Percentiles rank a stretch among this genome's conserved stretches.
These are phyloP conservation scores for Vireo altiloquus DNA, from an alignment of 2,113 vertebrate species.

Conservation along the genomic window DNA sequence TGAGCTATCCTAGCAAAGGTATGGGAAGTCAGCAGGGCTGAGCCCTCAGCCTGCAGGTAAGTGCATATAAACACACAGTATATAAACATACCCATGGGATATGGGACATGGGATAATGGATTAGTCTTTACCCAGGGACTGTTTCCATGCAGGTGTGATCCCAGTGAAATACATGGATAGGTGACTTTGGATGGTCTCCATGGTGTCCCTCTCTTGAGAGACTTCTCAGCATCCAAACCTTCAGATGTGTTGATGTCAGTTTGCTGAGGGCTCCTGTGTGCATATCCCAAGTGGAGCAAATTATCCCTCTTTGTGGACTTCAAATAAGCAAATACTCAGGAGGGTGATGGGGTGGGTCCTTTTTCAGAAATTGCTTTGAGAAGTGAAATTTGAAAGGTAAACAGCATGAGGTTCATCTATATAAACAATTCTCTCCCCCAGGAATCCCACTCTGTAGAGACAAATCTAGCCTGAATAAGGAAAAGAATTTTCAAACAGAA, in stretches of 20 bases:
- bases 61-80: not conserved
- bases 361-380: not conserved
- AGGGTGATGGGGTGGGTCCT: not conserved
- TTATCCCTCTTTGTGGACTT: not conserved
- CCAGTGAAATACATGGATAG: not conserved
- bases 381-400: not conserved
- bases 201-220: not conserved
- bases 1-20: not conserved
- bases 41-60: not conserved
- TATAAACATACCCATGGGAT: not conserved
- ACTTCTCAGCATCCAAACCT: not conserved
- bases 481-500: not conserved
- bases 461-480: not conserved
- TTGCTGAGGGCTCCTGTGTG: fast-evolving
- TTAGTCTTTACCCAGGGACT: not conserved
- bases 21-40: not conserved
- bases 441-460: not conserved
- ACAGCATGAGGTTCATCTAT: not conserved
- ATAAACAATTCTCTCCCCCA: not conserved
- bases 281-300: not conserved
- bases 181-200: not conserved
- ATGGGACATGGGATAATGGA: not conserved
- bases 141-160: not conserved
- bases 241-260: not conserved
- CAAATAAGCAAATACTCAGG: not conserved